Base-by-base conservation (phyloP, 2,113 vertebrate species). In the Eupsittula cactorum region DNA sequence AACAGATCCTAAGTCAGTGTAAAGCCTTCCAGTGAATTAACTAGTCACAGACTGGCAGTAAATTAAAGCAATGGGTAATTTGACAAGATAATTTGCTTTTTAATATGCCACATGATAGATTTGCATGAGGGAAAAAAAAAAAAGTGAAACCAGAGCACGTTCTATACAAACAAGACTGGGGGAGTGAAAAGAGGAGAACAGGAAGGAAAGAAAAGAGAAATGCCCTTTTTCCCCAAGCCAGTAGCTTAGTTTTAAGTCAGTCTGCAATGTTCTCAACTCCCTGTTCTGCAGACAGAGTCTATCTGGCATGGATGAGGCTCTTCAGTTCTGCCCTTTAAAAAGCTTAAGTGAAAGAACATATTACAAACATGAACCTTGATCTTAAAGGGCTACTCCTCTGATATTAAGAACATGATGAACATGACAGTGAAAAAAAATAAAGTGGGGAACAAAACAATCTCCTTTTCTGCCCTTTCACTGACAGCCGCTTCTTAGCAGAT, bases 301-400 rank as follows among this genome's bases (percentile, higher is more conserved):
- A 64, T 16, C 89, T 88, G 52, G 46, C 55, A 55, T 2, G 31
- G 42, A 79, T 15, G 42, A 62, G 46, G 52, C 55, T 69, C 71
- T 25, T 89, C 86, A 46, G 33, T 41, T 35, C 68, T 71, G 75
- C 74, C 90, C 86, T 68, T 96, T 92, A 83, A 76, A 80, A 92
- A 62, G 90, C 83, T 74, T 41, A 82, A 73, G 74, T 42, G 76
- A 93, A 92, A 76, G 74, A 86, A 88, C 53, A 69, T 20, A 65
- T 37, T 77, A 70, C 77, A 81, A 88, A 88, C 47, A 63, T 41
- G 89, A 74, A 88, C 82, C 82, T 84, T 89, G 90, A 39, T 82
- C 90, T 94, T 94, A 88, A 87, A 95, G 90, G 53, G 86, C 59
- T 35, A 57, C 69, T 39, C 25, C 46, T 41, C 52, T 12, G 27